Evolutionary conservation across 1,140 invertebrate species (phyloP), one percentile per base, ranked within the genome.

Genomic region (Gonatopus flavifemur): DNA sequence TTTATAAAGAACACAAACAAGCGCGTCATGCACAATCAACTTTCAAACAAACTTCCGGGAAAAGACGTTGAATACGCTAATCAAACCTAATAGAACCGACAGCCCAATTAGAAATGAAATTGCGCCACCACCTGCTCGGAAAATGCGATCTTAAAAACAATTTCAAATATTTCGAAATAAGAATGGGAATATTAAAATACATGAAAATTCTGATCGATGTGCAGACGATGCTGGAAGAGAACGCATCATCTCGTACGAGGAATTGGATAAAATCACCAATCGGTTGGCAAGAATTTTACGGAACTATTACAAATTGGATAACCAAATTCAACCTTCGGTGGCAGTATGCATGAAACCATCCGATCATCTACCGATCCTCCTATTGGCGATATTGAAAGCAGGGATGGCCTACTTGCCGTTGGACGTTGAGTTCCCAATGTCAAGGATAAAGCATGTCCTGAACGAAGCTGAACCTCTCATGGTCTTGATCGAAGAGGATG

Each of bases 381-480:
- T 94, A 18, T 66, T 93, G 44, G 84, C 88, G 9, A 85, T 90
- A 33, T 84, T 89, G 81, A 94, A 94, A 80, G 78, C 85, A 0
- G 90, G 90, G 0, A 88, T 87, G 33, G 86, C 89, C 0, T 94
- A 93, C 70, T 70, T 94, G 24, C 91, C 91, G 0, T 77, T 94
- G 43, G 90, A 93, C 66, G 81, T 84, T 1, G 83, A 82, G 37
- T 91, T 91, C 60, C 90, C 91, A 0, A 80, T 80, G 12, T 81
- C 83, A 15, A 81, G 91, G 51, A 81, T 93, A 6, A 80, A 84
- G 19, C 88, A 92, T 64, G 92, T 94, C 44, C 69, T 93, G 7
- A 74, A 82, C 19, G 91, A 94, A 64, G 81, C 89, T 0, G 79
- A 85, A 52, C 90, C 91, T 0, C 75, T 83, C 0, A 66, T 90